Percentiles rank a stretch among this genome's conserved stretches.
These are phyloP conservation scores for Enteromius argenteus DNA, from an alignment of 2,797 vertebrate species.

Conservation along the genomic window DNA sequence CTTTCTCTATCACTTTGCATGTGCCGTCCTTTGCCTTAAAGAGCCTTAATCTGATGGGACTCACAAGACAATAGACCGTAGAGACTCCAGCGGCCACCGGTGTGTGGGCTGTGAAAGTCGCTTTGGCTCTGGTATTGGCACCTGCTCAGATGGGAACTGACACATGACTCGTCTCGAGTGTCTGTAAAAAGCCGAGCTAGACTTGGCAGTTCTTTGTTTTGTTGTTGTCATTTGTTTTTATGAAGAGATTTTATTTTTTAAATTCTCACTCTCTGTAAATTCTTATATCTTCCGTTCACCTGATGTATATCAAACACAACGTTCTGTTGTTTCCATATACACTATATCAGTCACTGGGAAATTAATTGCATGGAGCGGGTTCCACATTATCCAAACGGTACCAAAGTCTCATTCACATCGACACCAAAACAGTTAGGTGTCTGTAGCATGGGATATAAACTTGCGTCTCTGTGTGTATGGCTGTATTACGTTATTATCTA, in stretches of 20 bases:
- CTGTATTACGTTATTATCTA: constrained; percentile 1
- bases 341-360: constrained; percentile 24
- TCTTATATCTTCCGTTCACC: constrained; percentile 8
- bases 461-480: constrained; percentile 43
- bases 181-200: constrained; percentile 14
- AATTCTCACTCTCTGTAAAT: not conserved
- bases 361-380: constrained; percentile 25
- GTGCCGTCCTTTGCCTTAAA: constrained; percentile 38
- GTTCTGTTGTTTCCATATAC: constrained; percentile 10
- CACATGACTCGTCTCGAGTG: constrained; percentile 10
- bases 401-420: constrained; percentile 47
- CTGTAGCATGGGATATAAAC: constrained; percentile 56
- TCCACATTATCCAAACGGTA: constrained; percentile 37
- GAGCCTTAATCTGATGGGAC: constrained; percentile 27
- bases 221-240: constrained; percentile 12
- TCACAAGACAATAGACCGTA: constrained; percentile 10
- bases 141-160: constrained; percentile 28
- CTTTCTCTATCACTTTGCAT: constrained; percentile 23
- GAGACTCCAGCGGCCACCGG: not conserved
- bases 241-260: constrained; percentile 37
- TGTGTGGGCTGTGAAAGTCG: not conserved
- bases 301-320: constrained; percentile 5
- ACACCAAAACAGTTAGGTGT: constrained; percentile 50
- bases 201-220: constrained; percentile 1
- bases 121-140: constrained; percentile 28